Base-by-base conservation (phyloP, 2,888 invertebrate species). In the Unio delphinus region DNA sequence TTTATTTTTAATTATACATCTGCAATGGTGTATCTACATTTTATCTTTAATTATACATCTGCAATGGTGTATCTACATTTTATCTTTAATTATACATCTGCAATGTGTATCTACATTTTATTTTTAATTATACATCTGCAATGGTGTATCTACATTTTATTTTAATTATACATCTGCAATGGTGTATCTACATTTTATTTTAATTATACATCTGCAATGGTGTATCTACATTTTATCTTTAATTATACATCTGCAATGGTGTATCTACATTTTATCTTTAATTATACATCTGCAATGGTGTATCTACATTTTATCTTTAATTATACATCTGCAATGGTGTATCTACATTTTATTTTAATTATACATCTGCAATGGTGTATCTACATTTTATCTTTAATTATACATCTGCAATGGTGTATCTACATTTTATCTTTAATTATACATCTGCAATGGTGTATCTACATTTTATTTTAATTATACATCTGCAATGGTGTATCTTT, bases 401-500 rank as follows among this genome's bases (percentile, higher is more conserved):
- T 62, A 28, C 11, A 26, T 28, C 34, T n/a, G 62, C 62, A 11
- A 26, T 62, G 30, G 62, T 28, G n/a, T 28, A 62, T n/a, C 62
- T 30, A 23, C 23, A 23, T 23, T 23, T 23, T 23, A 23, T 23
- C n/a, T n/a, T n/a, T n/a, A n/a, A n/a, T n/a, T 4, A 28, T 64
- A 58, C 20, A 65, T 23, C 30, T 23, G 55, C n/a, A 26, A 28
- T 60, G 15, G n/a, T 34, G 15, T 57, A 26, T 15, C 26, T 59
- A 55, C 45, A 45, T 45, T 11, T 45, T 15, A 15, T 62, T 26
- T 11, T 28, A 30, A 28, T 18, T 18, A 62, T 62, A 28, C 11
- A 26, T 28, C 34, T n/a, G 62, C 62, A 11, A 26, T 62, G 30
- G 62, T 28, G n/a, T 28, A 62, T n/a, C 62, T 30, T 62, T 26